Percentiles rank a stretch among this genome's conserved stretches.
These are phyloP conservation scores for Aptenodytes patagonicus DNA, from an alignment of 2,113 vertebrate species.

Conservation along the genomic window DNA sequence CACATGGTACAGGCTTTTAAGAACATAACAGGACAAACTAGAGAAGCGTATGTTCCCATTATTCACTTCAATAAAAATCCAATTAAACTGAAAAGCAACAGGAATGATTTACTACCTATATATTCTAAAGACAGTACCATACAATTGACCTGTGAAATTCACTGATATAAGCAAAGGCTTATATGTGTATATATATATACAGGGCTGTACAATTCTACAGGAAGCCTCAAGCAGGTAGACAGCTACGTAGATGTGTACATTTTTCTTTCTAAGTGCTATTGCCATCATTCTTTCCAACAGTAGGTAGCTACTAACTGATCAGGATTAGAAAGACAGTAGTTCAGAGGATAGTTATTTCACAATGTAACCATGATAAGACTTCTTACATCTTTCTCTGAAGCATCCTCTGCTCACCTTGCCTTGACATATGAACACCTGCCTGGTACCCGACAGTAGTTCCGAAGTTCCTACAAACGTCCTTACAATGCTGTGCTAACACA, in stretches of 20 bases:
- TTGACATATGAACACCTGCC: not conserved
- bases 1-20: not conserved
- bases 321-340: not conserved
- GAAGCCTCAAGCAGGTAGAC: not conserved
- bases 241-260: not conserved
- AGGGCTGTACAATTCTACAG: not conserved
- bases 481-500: not conserved
- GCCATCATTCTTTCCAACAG: not conserved
- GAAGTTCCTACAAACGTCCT: not conserved
- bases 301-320: not conserved
- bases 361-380: not conserved
- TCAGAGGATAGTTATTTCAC: not conserved
- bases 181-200: too few species aligned
- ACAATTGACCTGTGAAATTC: not conserved
- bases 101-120: not conserved
- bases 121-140: not conserved
- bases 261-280: not conserved
- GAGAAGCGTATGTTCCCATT: not conserved
- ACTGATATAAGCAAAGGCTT: not conserved
- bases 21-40: not conserved
- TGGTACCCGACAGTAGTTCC: not conserved
- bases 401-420: not conserved
- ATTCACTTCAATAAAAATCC: not conserved
- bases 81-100: not conserved
- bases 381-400: not conserved